These are phyloP conservation scores for Leucozona laternaria DNA, from an alignment of 2,888 invertebrate genomes.

Conservation along the genomic window DNA sequence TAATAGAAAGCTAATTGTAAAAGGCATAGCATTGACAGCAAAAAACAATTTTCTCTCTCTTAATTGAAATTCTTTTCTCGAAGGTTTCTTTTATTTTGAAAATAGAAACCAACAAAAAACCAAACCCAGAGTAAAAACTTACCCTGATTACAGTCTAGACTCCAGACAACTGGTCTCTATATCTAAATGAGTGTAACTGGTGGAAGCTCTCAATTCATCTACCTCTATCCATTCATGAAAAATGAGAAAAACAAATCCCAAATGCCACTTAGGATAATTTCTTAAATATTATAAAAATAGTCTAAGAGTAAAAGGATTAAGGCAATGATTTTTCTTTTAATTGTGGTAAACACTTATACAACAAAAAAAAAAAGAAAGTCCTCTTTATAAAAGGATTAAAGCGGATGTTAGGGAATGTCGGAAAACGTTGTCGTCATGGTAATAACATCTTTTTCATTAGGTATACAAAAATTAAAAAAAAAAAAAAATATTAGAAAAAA, in stretches of 20 bases:
- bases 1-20: conserved; percentile 21
- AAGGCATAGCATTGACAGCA: neutral
- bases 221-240: conserved; percentile 18
- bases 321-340: conserved; percentile 72
- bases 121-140: conserved; percentile 3
- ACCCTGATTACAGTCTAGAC: conserved; percentile 61
- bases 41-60: neutral
- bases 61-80: conserved; percentile 2
- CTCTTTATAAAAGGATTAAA: conserved; percentile 47
- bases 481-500: neutral
- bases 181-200: conserved; percentile 30
- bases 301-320: conserved; percentile 53
- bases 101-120: neutral
- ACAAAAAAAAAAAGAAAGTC: conserved; percentile 9
- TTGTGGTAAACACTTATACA: conserved; percentile 64
- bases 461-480: conserved; percentile 2
- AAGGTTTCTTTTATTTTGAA: conserved; percentile 11
- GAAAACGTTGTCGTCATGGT: conserved; percentile 20
- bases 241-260: conserved; percentile 15
- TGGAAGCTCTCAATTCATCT: neutral
- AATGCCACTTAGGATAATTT: conserved; percentile 58
- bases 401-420: conserved; percentile 29
- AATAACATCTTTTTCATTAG: conserved; percentile 31
- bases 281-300: conserved; percentile 41
- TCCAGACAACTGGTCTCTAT: conserved; percentile 49